Conservation (phyloP, 2,888 invertebrate species). For the Troides aeacus region DNA sequence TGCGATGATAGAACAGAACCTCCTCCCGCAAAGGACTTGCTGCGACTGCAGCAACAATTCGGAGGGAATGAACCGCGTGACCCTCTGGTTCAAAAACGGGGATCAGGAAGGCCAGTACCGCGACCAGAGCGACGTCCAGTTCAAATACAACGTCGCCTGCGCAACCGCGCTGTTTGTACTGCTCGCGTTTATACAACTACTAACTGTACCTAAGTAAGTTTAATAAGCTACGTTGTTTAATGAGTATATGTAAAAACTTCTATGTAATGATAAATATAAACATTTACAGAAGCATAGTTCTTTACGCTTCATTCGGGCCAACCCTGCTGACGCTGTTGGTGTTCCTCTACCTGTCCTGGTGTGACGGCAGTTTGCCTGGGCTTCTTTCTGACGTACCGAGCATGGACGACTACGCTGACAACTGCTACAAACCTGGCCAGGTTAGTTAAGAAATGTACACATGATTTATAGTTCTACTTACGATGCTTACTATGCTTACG, state of each 20-base stretch:
- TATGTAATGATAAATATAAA: no score
- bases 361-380: conserved; percentile 74
- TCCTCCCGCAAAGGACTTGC: conserved; percentile 90
- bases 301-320: conserved; percentile 87
- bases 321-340: conserved; percentile 84
- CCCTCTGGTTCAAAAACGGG: conserved; percentile 89
- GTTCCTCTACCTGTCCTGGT: conserved; percentile 87
- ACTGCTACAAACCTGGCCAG: conserved; percentile 76
- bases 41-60: conserved; percentile 83
- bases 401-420: conserved; percentile 65
- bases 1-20: conserved; percentile 97
- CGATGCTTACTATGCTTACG: no score
- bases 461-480: no score
- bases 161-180: conserved; percentile 88
- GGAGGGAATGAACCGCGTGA: conserved; percentile 89
- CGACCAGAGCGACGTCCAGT: conserved; percentile 89
- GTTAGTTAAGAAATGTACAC: conserved; percentile 38
- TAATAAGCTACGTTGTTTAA: not conserved
- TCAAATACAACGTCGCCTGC: conserved; percentile 91
- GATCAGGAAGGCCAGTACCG: conserved; percentile 89
- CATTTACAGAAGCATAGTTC: conserved; percentile 82
- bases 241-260: not conserved
- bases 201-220: conserved; percentile 88
- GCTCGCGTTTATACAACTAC: conserved; percentile 88
- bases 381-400: conserved; percentile 63